Percentiles rank a stretch among this genome's conserved stretches.
These are phyloP conservation scores for Actenoides hombroni DNA, from an alignment of 2,113 vertebrate genomes.

Conservation along the genomic window DNA sequence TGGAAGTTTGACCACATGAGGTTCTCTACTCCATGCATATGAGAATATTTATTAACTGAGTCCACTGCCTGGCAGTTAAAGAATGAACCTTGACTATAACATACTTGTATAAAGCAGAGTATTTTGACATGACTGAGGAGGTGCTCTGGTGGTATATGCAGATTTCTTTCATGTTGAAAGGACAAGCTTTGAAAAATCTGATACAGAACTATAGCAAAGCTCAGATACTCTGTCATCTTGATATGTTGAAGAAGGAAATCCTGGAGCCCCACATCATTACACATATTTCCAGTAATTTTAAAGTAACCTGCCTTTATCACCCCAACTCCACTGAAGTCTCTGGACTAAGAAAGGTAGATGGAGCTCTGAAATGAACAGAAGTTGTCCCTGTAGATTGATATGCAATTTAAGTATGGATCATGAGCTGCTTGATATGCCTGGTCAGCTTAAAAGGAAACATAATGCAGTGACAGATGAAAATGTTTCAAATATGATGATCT, in stretches of 20 bases:
- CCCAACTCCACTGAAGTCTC: background rate
- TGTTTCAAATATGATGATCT: background rate
- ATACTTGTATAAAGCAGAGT: background rate
- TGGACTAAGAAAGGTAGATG: background rate
- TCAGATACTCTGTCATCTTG: background rate
- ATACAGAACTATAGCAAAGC: background rate
- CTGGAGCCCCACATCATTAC: background rate
- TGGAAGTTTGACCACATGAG: background rate
- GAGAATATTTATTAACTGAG: background rate
- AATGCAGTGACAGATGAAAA: background rate
- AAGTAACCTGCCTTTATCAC: fast-evolving
- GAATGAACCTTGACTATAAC: background rate
- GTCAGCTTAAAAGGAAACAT: background rate
- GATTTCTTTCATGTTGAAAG: background rate
- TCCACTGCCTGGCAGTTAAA: background rate
- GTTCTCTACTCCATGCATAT: background rate
- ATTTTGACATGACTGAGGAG: background rate
- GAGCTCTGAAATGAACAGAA: background rate
- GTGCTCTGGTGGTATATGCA: background rate
- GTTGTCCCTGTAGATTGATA: background rate
- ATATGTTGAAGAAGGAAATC: background rate
- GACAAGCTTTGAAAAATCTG: background rate
- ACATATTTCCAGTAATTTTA: background rate
- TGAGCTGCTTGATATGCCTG: background rate
- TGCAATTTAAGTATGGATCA: background rate